Base-by-base conservation (phyloP, 1,140 invertebrate species). In the Sitobion miscanthi region DNA sequence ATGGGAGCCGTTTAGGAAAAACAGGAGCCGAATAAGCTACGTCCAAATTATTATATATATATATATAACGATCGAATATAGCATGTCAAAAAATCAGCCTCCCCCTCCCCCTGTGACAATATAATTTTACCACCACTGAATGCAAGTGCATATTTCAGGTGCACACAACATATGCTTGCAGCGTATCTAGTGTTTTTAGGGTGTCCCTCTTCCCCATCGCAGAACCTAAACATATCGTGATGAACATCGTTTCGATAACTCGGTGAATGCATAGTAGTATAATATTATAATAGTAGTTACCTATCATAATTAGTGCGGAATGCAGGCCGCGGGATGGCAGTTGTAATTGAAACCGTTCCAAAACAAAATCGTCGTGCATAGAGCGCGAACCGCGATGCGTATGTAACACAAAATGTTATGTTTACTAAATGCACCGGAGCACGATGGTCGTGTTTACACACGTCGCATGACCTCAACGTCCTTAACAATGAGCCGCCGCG, bases 391-490 rank as follows among this genome's bases (percentile, higher is more conserved):
- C 14, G 62, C 2, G 62, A 69, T 9, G 23, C 14, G 14, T 77
- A 30, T 77, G 62, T 69, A 69, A 77, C 30, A 77, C 30, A 35
- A 77, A 77, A 77, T n/a, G n/a, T n/a, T n/a, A n/a, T n/a, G 62
- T 77, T 77, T 77, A 77, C 62, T n/a, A 88, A 88, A 88, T n/a
- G 87, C n/a, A 30, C 85, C 42, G 14, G 42, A 47, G 23, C 62
- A 11, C 38, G 42, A 85, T 42, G 3, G 42, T 30, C n/a, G 49
- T 88, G 49, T 88, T 54, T 54, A 88, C 88, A 0, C 88, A 0
- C 25, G 47, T 90, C 20, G 35, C n/a, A n/a, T 90, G 54, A 90
- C 89, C 89, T 90, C 45, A 49, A 49, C 86, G 86, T 87, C 86
- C 86, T 87, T 47, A 57, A 90, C 89, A 90, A 57, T 90, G 89